Base-by-base conservation (phyloP, 2,797 vertebrate species). In the Esox lucius region DNA sequence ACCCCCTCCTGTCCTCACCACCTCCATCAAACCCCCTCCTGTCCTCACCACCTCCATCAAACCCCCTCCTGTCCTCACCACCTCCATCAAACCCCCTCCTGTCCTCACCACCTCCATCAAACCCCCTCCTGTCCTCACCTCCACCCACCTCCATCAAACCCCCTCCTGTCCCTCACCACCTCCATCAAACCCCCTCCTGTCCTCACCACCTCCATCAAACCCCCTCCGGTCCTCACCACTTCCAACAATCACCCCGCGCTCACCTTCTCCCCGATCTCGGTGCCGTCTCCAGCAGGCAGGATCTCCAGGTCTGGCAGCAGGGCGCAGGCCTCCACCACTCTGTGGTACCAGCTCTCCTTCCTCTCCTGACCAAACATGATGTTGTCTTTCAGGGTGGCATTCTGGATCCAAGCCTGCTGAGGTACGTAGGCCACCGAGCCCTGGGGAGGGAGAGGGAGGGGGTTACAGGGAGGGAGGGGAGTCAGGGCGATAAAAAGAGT, bases 391-490 rank as follows among this genome's bases (percentile, higher is more conserved):
- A 99, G 91, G 1, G 96, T 95, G n/a, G 95, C 89, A 3, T 99
- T 99, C 88, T 99, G 98, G 83, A 99, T 96, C 98, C 98, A 99
- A 28, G 98, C 96, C 90, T 98, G 97, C 90, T 99, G 98, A 5
- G 98, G 93, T 75, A 99, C 95, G 0, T 97, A 99, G 51, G 97
- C 97, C 82, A 98, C 92, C 0, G 95, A 95, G 48, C 96, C 97
- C 98, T 99, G 75, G 0, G 77, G 71, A 78, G 70, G 70, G 39
- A 46, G 67, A 26, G 4, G 11, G 2, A 70, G 15, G 39, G 39
- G 9, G 39, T 6, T 42, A 42, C 1, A 42, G 39, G 39, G 39
- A 42, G 5, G 39, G 39, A 3, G 39, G 3, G 28, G 28, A 28
- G 28, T 31, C 3, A 46, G 42, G 9, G 42, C 8, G 7, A 9